These are phyloP conservation scores for Nesoenas mayeri DNA, from an alignment of 2,113 vertebrate genomes.

Conservation along the genomic window DNA sequence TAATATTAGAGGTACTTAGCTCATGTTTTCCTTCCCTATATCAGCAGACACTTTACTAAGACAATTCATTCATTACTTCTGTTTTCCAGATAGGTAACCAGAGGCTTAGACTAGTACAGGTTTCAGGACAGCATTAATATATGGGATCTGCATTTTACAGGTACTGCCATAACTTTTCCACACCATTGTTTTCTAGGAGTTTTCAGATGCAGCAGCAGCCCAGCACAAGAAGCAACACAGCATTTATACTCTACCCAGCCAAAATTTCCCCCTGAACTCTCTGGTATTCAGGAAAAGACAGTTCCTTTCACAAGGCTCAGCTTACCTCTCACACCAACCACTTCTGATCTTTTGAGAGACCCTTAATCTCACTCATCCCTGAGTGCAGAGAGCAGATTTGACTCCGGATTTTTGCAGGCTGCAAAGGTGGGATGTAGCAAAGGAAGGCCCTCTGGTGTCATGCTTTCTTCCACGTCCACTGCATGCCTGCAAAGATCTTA, in stretches of 20 bases:
- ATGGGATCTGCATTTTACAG: neutral
- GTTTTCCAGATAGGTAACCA: neutral
- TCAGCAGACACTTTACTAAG: neutral
- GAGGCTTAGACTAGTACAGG: neutral
- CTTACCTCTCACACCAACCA: neutral
- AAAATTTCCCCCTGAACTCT: neutral
- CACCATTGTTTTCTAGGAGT: neutral
- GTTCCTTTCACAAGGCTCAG: neutral
- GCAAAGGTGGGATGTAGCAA: neutral
- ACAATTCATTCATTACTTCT: neutral
- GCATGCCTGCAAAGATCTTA: neutral
- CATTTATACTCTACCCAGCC: neutral
- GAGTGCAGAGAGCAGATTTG: neutral
- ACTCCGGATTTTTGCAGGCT: neutral
- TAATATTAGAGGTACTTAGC: neutral
- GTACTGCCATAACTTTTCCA: neutral
- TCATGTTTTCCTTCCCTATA: neutral
- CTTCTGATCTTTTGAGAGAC: neutral
- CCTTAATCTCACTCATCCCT: fast-evolving
- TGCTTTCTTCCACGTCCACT: neutral
- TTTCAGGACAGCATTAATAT: neutral
- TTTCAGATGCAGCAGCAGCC: neutral
- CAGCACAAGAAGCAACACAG: neutral
- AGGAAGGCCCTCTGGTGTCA: neutral
- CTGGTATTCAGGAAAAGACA: neutral